A percentile compares a stretch with the other conserved stretches of the same genome.
phyloP scores from a whole-genome alignment of 2,113 vertebrate genomes.

The Rhea americana region DNA sequence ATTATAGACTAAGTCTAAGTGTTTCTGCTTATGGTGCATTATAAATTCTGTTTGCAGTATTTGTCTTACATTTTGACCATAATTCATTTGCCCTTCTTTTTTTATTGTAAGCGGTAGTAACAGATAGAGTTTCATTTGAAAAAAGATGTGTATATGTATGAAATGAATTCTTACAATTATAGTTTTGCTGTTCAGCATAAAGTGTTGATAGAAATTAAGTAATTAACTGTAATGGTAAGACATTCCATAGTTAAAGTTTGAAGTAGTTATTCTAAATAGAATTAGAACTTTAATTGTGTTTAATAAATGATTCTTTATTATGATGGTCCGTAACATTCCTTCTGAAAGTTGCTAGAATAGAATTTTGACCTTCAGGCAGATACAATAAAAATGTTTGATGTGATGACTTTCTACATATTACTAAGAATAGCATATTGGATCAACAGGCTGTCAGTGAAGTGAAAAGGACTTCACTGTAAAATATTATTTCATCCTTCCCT shows the following conservation, averaged over 20 bases:
- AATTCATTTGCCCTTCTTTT: conserved; percentile 44
- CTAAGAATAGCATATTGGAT: neutral
- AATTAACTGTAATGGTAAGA: neutral
- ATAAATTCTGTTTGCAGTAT: conserved; percentile 74
- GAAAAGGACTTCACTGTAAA: conserved; percentile 29
- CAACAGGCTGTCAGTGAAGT: conserved; percentile 18
- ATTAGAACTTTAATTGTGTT: neutral
- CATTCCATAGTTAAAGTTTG: neutral
- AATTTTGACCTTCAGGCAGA: neutral
- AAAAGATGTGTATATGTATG: conserved; percentile 17
- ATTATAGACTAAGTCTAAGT: conserved; percentile 77
- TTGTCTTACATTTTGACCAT: conserved; percentile 67
- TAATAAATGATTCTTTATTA: neutral
- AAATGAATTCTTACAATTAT: conserved; percentile 11
- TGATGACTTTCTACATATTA: neutral
- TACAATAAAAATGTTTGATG: neutral
- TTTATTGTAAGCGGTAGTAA: conserved; percentile 36
- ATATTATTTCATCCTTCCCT: conserved; percentile 34
- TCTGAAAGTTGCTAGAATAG: neutral
- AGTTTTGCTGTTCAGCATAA: conserved; percentile 32
- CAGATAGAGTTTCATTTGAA: conserved; percentile 42
- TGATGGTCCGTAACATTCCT: neutral
- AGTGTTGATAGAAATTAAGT: conserved; percentile 14
- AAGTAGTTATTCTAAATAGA: neutral
- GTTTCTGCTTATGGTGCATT: conserved; percentile 78